Conservation (phyloP, 2,888 invertebrate genomes). For the Idaea biselata region DNA sequence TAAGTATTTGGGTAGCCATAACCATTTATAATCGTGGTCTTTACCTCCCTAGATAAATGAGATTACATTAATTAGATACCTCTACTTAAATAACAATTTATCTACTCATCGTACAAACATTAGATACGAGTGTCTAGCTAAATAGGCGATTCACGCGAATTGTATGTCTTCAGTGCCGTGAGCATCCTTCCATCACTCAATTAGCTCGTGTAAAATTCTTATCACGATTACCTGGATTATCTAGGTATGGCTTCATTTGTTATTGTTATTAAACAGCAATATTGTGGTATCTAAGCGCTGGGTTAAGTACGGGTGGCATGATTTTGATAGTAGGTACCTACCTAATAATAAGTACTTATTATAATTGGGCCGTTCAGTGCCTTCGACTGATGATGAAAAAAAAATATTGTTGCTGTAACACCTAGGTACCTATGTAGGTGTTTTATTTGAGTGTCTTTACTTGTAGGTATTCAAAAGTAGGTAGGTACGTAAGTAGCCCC, state of each 20-base stretch:
- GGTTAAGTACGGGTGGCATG: background rate
- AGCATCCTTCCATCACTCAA: background rate
- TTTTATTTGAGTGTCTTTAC: no score
- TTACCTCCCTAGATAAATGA: background rate
- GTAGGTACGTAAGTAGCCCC: no score
- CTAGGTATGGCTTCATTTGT: slow-evolving; percentile 6
- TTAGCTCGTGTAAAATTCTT: background rate
- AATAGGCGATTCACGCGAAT: background rate
- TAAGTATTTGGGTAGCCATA: no score
- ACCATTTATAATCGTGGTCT: no score
- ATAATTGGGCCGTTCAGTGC: background rate
- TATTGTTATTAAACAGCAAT: slow-evolving; percentile 19
- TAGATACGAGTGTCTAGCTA: background rate
- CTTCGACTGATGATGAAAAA: no score
- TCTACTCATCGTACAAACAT: background rate
- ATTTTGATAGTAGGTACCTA: background rate
- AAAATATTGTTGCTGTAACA: no score
- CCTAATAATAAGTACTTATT: background rate
- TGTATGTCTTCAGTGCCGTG: background rate
- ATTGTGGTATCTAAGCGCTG: background rate
- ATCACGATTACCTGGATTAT: slow-evolving; percentile 8
- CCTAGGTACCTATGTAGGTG: no score
- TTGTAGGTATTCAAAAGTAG: no score
- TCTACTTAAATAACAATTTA: background rate
- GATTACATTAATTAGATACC: background rate